These are phyloP conservation scores for Cheirogaleus medius DNA, from an alignment of 2,113 vertebrate genomes.

Conservation along the genomic window DNA sequence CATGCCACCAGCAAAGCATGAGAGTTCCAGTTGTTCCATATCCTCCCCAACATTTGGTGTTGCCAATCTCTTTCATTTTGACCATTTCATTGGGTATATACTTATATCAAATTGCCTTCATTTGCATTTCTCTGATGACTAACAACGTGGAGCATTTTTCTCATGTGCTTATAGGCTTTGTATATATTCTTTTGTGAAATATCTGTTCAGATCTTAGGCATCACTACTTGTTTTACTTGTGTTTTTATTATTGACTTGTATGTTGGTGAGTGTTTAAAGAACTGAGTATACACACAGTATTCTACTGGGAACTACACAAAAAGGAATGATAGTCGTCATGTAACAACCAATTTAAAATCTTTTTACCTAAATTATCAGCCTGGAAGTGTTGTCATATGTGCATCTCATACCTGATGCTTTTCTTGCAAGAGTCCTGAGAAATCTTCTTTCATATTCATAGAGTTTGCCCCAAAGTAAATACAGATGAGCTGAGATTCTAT, in stretches of 20 bases:
- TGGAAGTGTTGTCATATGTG: background rate
- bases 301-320: background rate
- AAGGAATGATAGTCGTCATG: background rate
- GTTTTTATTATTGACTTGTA: background rate
- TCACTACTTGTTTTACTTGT: background rate
- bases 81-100: background rate
- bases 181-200: too few relatives aligned
- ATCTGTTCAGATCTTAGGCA: background rate
- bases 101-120: too few relatives aligned
- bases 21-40: too few relatives aligned
- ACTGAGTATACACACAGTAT: background rate
- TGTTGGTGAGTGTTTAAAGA: background rate
- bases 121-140: too few relatives aligned
- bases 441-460: background rate
- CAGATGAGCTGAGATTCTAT: background rate
- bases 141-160: too few relatives aligned
- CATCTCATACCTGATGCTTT: background rate
- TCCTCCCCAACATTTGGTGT: background rate
- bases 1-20: background rate
- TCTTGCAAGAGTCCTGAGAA: background rate
- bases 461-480: background rate
- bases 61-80: background rate
- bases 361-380: background rate
- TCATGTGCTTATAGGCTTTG: too few relatives aligned
- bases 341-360: background rate